phyloP scores from a whole-genome alignment of 92 coral and sea anemone species.

The Palythoa heliodiscus region DNA sequence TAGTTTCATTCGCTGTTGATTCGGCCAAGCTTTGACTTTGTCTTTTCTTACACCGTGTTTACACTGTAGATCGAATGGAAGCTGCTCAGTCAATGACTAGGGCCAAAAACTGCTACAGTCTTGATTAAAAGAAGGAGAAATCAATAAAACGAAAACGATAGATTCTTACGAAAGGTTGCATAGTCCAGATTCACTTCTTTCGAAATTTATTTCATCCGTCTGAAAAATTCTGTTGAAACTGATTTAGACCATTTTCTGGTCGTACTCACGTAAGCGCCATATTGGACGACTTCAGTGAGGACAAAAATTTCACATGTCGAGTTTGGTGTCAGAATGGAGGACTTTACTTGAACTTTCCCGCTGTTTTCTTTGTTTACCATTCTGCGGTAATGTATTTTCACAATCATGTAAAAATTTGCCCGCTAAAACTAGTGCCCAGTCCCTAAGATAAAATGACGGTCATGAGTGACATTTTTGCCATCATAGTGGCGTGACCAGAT shows the following conservation, averaged over 20 bases:
- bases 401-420: slow-evolving; percentile 32
- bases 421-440: slow-evolving; percentile 45
- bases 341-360: slow-evolving; percentile 30
- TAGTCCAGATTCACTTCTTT: slow-evolving; percentile 32
- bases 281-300: slow-evolving; percentile 25
- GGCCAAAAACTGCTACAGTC: slow-evolving; percentile 7
- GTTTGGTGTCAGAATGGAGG: slow-evolving; percentile 30
- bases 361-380: slow-evolving; percentile 11
- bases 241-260: slow-evolving; percentile 27
- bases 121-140: slow-evolving; percentile 24
- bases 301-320: slow-evolving; percentile 26
- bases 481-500: slow-evolving; percentile 45
- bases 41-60: slow-evolving; percentile 7
- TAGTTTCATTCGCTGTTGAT: neutral
- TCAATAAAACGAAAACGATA: slow-evolving; percentile 38
- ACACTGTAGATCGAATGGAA: slow-evolving; percentile 30
- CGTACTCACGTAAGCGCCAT: slow-evolving; percentile 26
- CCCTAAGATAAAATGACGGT: slow-evolving; percentile 20
- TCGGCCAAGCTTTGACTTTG: slow-evolving; percentile 20
- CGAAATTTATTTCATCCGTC: slow-evolving; percentile 5
- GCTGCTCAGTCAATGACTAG: slow-evolving; percentile 16
- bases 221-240: slow-evolving; percentile 36
- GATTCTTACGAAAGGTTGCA: slow-evolving; percentile 34
- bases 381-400: slow-evolving; percentile 30
- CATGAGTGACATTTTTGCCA: slow-evolving; percentile 42